These are phyloP conservation scores for Falco berigora DNA, from an alignment of 2,797 vertebrate genomes.

Conservation along the genomic window DNA sequence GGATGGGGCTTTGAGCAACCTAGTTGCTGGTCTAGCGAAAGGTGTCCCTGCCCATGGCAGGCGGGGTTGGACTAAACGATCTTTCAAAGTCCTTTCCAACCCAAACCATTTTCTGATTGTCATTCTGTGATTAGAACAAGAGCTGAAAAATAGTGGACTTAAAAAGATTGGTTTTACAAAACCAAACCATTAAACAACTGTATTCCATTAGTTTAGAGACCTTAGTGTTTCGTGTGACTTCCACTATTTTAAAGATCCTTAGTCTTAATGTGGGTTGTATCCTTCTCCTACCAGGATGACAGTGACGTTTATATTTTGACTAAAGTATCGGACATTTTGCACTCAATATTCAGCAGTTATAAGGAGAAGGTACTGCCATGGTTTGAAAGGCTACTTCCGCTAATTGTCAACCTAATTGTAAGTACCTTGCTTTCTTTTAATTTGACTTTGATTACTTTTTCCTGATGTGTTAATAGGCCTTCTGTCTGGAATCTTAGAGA, in stretches of 20 bases:
- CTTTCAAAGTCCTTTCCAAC: not conserved
- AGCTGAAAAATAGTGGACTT: not conserved
- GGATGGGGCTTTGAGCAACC: not conserved
- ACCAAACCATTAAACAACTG: not conserved
- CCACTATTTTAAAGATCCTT: not conserved
- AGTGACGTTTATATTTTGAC: conserved; percentile 98
- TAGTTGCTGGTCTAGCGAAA: not conserved
- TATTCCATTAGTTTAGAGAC: not conserved
- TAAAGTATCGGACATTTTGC: conserved; percentile 97
- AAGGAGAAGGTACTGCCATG: conserved; percentile 94
- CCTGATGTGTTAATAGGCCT: not conserved
- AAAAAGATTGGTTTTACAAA: not conserved
- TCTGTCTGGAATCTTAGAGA: not conserved
- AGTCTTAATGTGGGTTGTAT: not conserved
- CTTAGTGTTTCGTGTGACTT: not conserved
- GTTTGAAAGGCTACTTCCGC: conserved; percentile 95
- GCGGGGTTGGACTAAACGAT: not conserved
- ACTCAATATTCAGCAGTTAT: conserved; percentile 96
- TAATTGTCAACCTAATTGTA: conserved; percentile 95
- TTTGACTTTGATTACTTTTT: not conserved
- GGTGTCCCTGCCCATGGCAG: not conserved
- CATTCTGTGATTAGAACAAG: not conserved
- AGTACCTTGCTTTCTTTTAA: conserved; percentile 65
- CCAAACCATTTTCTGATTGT: not conserved
- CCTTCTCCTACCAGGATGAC: conserved; percentile 82